Conservation (phyloP, 2,113 vertebrate genomes). For the Ceratotherium simum region DNA sequence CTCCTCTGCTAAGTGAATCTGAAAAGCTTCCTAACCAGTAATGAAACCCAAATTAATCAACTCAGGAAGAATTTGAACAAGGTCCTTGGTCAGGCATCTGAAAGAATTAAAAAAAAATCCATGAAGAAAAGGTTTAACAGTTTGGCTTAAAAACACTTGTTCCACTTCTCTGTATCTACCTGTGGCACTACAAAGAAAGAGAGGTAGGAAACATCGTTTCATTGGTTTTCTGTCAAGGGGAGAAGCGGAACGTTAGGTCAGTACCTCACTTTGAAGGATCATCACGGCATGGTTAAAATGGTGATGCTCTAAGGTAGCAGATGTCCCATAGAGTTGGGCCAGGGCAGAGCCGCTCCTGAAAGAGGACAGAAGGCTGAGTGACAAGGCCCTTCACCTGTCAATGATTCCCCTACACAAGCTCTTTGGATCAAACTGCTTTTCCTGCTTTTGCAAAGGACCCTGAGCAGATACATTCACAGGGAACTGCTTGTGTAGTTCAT, state of each 20-base stretch:
- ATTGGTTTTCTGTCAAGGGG: not conserved
- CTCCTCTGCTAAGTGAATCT: not conserved
- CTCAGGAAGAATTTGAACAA: not conserved
- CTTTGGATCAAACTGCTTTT: not conserved
- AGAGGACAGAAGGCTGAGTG: constrained; percentile 60
- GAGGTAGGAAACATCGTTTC: not conserved
- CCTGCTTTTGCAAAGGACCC: not conserved
- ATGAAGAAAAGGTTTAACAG: not conserved
- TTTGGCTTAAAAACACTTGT: not conserved
- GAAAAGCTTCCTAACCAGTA: not conserved
- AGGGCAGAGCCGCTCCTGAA: constrained; percentile 97
- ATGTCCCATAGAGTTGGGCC: constrained; percentile 98
- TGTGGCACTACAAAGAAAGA: not conserved
- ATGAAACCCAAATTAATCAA: not conserved
- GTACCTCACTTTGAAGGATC: constrained; percentile 99
- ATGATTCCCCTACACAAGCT: fast-evolving
- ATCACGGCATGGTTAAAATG: constrained; percentile 99
- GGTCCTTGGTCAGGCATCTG: not conserved
- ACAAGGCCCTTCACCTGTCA: not conserved
- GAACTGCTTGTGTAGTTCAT: not conserved
- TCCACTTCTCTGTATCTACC: not conserved
- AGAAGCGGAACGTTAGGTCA: constrained; percentile 11
- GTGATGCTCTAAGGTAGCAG: constrained; percentile 98
- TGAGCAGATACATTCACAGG: not conserved
- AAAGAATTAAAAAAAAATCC: not conserved